Evolutionary conservation across 1,140 invertebrate genomes (phyloP).

Genomic region (Brachionus sp.): DNA sequence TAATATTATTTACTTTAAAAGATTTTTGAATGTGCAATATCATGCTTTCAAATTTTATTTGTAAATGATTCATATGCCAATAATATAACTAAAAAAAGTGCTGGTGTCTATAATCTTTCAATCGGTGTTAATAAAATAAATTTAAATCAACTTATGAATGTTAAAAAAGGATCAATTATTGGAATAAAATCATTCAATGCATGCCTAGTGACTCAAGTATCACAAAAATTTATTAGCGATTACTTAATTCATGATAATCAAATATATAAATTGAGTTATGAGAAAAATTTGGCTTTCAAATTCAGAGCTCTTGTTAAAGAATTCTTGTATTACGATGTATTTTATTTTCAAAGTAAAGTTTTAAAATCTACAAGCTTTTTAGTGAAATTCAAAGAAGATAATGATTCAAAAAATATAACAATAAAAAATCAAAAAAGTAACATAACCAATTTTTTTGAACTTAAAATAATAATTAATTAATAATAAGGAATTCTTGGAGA

Average conservation of each 20-base stretch:
- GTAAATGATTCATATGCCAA: neutral
- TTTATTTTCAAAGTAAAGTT: neutral
- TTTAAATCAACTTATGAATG: neutral
- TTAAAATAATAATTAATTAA: no score
- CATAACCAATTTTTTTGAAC: no score
- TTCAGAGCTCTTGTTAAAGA: neutral
- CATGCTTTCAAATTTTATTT: neutral
- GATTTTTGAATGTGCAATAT: neutral
- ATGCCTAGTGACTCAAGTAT: neutral
- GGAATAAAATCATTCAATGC: neutral
- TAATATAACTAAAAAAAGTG: neutral
- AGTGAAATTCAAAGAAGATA: neutral
- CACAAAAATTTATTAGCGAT: neutral
- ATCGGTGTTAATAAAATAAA: neutral
- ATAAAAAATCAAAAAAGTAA: neutral
- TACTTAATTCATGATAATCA: neutral
- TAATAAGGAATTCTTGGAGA: neutral
- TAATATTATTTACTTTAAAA: neutral
- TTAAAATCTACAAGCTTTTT: neutral
- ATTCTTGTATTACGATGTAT: neutral
- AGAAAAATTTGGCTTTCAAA: neutral
- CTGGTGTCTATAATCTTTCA: neutral
- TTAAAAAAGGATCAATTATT: neutral
- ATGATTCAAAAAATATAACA: neutral
- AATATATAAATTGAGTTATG: neutral